Base-by-base conservation (phyloP, 2,113 vertebrate species). In the Mus spicilegus region DNA sequence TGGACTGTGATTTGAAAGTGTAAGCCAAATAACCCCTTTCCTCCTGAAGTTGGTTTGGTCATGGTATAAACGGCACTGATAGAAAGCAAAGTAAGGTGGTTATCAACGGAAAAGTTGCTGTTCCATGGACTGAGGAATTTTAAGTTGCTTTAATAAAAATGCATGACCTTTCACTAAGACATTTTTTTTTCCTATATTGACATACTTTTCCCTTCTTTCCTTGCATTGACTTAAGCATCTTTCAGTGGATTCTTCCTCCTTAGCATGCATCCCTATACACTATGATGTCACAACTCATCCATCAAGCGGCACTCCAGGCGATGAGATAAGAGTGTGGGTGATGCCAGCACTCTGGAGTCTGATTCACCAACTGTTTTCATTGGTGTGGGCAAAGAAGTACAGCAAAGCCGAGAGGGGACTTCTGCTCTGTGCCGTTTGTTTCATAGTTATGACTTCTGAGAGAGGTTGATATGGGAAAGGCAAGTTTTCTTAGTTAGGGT, bases 281-380 rank as follows among this genome's bases (percentile, higher is more conserved):
- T 87, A 69, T 98, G 98, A 98, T 86, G 92, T 98, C 98, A 98
- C 94, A 85, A 90, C 93, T 96, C 93, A 93, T 97, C 90, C 80
- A 96, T 97, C 98, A 97, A 97, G 94, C 87, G 90, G 90, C 49
- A 30, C 70, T 95, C 78, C 89, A 69, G 96, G 0, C 33, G 67
- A 80, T 98, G 98, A 98, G 97, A 88, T 97, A 97, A 97, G 96
- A 92, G 56, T 0, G 0, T 89, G 93, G 72, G 90, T 85, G 96
- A 80, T 90, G 98, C 97, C 95, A 95, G 93, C 87, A 91, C 54
- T 96, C 82, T 75, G 73, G 81, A 56, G 81, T 94, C 92, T 72
- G 95, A 96, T 96, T 96, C 97, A 95, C 97, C 96, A 96, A 95
- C 93, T 97, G 92, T 87, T 85, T 73, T 78, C 82, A 33, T 86